Base-by-base conservation (phyloP, 2,888 invertebrate species). In the Andrena chrysosceles region DNA sequence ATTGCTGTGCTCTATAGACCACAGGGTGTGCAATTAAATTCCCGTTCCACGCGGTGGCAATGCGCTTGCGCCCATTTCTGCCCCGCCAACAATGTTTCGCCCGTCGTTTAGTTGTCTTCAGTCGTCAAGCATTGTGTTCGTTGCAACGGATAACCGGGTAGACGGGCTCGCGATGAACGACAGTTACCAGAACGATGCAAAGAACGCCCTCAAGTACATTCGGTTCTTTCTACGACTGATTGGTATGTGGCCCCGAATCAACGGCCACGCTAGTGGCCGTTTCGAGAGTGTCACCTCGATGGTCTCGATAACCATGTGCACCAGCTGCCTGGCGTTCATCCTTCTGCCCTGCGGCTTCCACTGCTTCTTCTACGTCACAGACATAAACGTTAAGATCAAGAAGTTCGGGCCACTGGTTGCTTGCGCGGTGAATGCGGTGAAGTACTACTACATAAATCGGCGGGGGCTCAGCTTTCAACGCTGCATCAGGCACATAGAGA, bases 391-490 rank as follows among this genome's bases (percentile, higher is more conserved):
- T 0, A 77, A 59, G 29, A 31, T 91, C 23, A 87, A 90, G 70
- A 71, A 89, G 26, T 74, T 90, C 54, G 91, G 89, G 0, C 88
- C 89, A 0, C 70, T 89, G 52, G 85, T 86, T 33, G 92, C 89
- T 52, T 77, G 83, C n/a, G 31, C 87, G 2, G 89, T 89, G 79
- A 78, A 83, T 6, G 78, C 87, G 4, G 20, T 77, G 0, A 91
- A 91, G 20, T 92, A 91, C 35, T 77, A 73, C 1, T 90, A 81
- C 2, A 78, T 90, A 1, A 67, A 85, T 0, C 13, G 74, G 3
- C 83, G 59, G 2, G 13, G 74, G 0, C 6, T 33, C 0, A 31
- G 52, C 0, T 77, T 85, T 2, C 60, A 56, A 20, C 59, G 31
- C 0, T 90, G 90, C 68, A 82, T 91, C 16, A 59, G 72, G 7